Evolutionary conservation across 1,140 invertebrate species (phyloP).

Genomic region (Micrasema minimum): DNA sequence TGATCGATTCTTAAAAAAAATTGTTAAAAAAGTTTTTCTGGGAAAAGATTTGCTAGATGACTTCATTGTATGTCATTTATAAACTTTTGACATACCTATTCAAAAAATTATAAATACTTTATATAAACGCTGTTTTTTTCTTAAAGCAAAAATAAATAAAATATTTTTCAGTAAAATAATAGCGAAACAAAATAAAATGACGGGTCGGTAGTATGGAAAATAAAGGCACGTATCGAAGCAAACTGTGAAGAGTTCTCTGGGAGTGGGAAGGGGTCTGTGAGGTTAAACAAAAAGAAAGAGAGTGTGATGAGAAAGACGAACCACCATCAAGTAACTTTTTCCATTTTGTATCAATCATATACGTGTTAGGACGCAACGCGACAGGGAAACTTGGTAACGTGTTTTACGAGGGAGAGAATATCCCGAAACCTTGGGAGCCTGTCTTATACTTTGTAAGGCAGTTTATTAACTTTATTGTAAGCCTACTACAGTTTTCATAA

Average conservation of each 20-base stretch:
- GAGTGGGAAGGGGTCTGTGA: slow-evolving; percentile 11
- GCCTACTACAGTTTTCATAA: no score
- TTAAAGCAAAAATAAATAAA: no score
- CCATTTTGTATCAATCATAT: slow-evolving; percentile 55
- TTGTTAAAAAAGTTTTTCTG: no score
- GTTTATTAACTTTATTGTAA: slow-evolving; percentile 25
- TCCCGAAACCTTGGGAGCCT: background rate
- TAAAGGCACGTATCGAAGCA: slow-evolving; percentile 24
- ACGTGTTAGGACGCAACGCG: slow-evolving; percentile 52
- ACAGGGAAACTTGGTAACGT: slow-evolving; percentile 52
- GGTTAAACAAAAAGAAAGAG: slow-evolving; percentile 51
- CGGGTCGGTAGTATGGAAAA: no score
- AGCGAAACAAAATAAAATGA: no score
- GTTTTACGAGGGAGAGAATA: slow-evolving; percentile 44
- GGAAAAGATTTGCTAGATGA: no score
- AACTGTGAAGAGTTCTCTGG: slow-evolving; percentile 17
- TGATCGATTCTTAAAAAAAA: no score
- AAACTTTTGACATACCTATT: no score
- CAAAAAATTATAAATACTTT: no score
- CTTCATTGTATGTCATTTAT: no score
- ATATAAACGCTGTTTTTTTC: no score
- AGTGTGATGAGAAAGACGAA: slow-evolving; percentile 52
- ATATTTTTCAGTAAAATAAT: no score
- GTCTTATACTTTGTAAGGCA: slow-evolving; percentile 16
- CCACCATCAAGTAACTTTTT: slow-evolving; percentile 53